These are phyloP conservation scores for Drosophila quadrilineata DNA, from an alignment of 1,140 invertebrate genomes.

Conservation along the genomic window DNA sequence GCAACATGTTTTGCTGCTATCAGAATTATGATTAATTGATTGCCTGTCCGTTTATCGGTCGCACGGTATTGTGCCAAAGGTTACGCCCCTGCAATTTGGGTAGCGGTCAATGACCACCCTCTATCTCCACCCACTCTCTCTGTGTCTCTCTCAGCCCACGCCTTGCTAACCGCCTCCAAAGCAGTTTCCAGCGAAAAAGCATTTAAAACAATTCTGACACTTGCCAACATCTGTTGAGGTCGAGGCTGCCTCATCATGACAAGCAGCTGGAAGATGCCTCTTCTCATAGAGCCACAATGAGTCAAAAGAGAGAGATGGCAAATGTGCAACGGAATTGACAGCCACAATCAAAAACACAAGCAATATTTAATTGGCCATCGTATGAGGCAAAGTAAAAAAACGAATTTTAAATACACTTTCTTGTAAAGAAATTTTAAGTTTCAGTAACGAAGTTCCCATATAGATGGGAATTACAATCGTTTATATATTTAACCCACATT, in stretches of 20 bases:
- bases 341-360: constrained; percentile 64
- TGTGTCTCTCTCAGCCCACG: too few relatives aligned
- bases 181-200: constrained; percentile 38
- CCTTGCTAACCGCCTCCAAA: constrained; percentile 3
- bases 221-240: neutral
- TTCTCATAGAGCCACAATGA: constrained; percentile 24
- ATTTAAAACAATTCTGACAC: constrained; percentile 33
- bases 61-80: constrained; percentile 1
- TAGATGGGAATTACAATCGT: too few relatives aligned
- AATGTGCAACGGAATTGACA: constrained; percentile 58
- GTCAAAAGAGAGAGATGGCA: too few relatives aligned
- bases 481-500: too few relatives aligned
- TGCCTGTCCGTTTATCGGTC: constrained; percentile 44
- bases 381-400: neutral
- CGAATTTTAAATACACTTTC: neutral
- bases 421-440: neutral
- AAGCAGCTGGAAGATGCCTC: constrained; percentile 49
- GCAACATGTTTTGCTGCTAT: constrained; percentile 66
- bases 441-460: too few relatives aligned
- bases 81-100: constrained; percentile 60
- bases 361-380: constrained; percentile 63
- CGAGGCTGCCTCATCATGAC: constrained; percentile 32
- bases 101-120: constrained; percentile 43
- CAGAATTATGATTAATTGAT: constrained; percentile 75
- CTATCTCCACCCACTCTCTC: too few relatives aligned